Percentiles rank a stretch among this genome's conserved stretches.
Evolutionary conservation across 2,797 vertebrate genomes (phyloP).

Genomic region (Microchirus variegatus): DNA sequence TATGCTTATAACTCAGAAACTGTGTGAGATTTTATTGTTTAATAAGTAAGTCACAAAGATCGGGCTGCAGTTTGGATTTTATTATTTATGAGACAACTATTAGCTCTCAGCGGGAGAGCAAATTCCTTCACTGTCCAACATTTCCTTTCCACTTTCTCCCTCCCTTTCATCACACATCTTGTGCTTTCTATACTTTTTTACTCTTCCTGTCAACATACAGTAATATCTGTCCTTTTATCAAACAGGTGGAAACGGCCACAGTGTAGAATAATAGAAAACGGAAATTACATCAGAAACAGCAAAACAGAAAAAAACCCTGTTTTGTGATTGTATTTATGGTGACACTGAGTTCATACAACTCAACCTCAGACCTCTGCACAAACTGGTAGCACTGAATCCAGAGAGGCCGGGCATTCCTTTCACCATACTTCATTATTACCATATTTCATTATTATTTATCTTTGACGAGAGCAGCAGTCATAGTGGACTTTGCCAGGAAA

Average conservation of each 20-base stretch:
- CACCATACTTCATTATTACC: constrained; percentile 50
- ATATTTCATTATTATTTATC: constrained; percentile 63
- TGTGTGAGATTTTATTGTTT: neutral
- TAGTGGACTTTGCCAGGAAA: constrained; percentile 54
- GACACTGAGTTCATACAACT: constrained; percentile 10
- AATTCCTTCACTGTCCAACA: constrained; percentile 11
- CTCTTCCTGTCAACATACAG: neutral
- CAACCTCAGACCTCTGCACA: constrained; percentile 20
- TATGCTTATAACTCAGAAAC: too few relatives aligned
- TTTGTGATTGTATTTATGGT: neutral
- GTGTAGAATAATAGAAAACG: neutral
- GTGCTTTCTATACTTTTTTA: neutral
- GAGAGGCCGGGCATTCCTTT: constrained; percentile 61
- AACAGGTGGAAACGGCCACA: neutral
- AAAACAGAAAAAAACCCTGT: neutral
- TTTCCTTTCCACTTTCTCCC: neutral
- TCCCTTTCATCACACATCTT: neutral
- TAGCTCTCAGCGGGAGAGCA: constrained; percentile 24
- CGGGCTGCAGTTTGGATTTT: constrained; percentile 2
- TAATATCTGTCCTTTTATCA: neutral
- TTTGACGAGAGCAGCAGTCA: constrained; percentile 51
- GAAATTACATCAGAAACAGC: constrained; percentile 1
- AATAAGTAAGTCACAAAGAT: neutral
- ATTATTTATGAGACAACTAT: constrained; percentile 11
- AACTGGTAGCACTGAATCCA: constrained; percentile 45